phyloP scores from a whole-genome alignment of 2,797 vertebrate species.

The Enteromius thamalakanensis region DNA sequence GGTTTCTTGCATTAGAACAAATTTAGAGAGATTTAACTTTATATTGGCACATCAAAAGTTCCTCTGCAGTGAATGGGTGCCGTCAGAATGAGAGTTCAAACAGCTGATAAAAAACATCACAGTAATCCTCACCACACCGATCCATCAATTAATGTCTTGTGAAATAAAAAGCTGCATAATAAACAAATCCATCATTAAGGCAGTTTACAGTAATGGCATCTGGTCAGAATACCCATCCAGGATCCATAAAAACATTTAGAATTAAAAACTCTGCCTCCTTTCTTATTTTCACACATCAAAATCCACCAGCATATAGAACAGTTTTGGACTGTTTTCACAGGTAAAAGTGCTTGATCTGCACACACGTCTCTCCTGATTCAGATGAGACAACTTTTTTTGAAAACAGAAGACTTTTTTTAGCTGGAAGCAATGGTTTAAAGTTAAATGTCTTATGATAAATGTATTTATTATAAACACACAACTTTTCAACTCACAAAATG shows the following conservation, averaged over 20 bases:
- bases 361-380: background rate
- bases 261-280: background rate
- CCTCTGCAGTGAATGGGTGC: background rate
- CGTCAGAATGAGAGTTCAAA: background rate
- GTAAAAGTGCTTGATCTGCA: too few species aligned
- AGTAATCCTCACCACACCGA: background rate
- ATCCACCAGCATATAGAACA: background rate
- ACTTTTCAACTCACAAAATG: too few species aligned
- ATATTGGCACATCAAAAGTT: background rate
- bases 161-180: too few species aligned
- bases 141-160: too few species aligned
- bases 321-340: too few species aligned
- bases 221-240: too few species aligned
- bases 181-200: too few species aligned
- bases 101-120: background rate
- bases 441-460: too few species aligned
- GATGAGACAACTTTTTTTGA: background rate
- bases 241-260: too few species aligned
- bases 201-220: too few species aligned
- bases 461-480: too few species aligned
- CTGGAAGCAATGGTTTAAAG: background rate
- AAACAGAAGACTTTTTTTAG: background rate
- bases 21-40: background rate
- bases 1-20: background rate
- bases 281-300: background rate